A percentile compares a stretch with the other conserved stretches of the same genome.
phyloP scores from a whole-genome alignment of 2,888 invertebrate species.

The Conops quadrifasciatus region DNA sequence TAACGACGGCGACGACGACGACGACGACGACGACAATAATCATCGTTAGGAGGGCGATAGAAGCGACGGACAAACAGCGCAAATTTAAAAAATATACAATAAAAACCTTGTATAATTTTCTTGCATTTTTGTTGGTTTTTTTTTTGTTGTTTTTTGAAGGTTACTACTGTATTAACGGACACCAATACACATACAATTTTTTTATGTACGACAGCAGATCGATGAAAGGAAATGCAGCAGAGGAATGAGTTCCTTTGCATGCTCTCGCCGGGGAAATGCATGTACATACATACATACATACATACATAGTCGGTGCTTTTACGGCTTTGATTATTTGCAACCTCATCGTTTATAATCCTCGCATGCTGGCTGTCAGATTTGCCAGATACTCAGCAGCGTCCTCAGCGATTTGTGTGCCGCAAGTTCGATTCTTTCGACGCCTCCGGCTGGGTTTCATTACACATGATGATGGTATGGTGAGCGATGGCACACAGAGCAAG shows the following conservation, averaged over 20 bases:
- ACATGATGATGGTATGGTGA: no score
- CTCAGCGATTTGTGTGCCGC: background rate
- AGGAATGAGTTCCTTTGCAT: background rate
- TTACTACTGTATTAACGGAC: background rate
- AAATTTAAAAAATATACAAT: background rate
- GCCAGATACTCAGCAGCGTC: background rate
- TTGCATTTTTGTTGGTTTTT: background rate
- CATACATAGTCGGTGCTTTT: background rate
- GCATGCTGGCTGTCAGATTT: background rate
- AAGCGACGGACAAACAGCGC: constrained; percentile 40
- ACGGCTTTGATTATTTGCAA: constrained; percentile 4
- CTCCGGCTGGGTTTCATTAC: background rate
- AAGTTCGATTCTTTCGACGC: background rate
- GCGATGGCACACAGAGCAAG: no score
- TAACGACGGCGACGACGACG: constrained; percentile 29
- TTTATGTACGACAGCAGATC: background rate
- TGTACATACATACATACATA: no score
- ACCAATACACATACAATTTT: background rate
- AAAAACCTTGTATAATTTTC: background rate
- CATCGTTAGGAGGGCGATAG: background rate
- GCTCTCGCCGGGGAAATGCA: background rate
- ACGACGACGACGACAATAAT: background rate
- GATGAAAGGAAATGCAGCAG: background rate
- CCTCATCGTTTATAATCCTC: background rate
- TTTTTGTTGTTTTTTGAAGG: no score